Base-by-base conservation (phyloP, 2,797 vertebrate genomes). In the Microctenopoma stevenorrisi region DNA sequence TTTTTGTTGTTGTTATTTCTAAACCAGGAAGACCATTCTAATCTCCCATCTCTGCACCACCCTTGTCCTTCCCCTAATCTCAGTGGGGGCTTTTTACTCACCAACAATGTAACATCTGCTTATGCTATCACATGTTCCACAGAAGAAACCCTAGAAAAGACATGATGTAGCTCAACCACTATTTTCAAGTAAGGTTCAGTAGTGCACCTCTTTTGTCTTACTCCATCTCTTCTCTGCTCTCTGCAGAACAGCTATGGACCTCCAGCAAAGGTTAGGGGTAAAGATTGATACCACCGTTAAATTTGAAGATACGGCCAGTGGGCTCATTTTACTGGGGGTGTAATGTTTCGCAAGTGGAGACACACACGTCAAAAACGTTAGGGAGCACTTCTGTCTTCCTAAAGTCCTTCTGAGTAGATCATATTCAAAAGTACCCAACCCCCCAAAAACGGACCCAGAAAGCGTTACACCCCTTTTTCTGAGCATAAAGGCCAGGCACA, bases 21-120 rank as follows among this genome's bases (percentile, higher is more conserved):
- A 58, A 91, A 91, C 57, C 79, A 85, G 86, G 86, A 90, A 89
- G 68, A 49, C 65, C 22, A 0, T 58, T 77, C 64, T 73, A 35
- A 77, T 81, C 78, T 59, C 62, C 12, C 25, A 0, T 56, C 37
- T 63, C 51, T 3, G 52, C 14, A 13, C 67, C 49, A 0, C 59
- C 76, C 57, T 53, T 70, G 64, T 50, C 61, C 68, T 64, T 43
- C 52, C 56, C 57, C 58, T 66, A 0, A 47, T 78, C 78, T 58
- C 75, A 54, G 68, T 25, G 25, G 52, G 66, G 50, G 61, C 37
- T 75, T 72, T 73, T 62, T 59, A 72, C 50, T 69, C 2, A 0
- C 49, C 0, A 54, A 80, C 79, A 61, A 72, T 68, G 43, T 64
- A 46, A 78, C 81, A 81, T 82, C 66, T 86, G 72, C 63, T 79